phyloP scores from a whole-genome alignment of 2,797 vertebrate genomes.

The Poliocrania exsul region DNA sequence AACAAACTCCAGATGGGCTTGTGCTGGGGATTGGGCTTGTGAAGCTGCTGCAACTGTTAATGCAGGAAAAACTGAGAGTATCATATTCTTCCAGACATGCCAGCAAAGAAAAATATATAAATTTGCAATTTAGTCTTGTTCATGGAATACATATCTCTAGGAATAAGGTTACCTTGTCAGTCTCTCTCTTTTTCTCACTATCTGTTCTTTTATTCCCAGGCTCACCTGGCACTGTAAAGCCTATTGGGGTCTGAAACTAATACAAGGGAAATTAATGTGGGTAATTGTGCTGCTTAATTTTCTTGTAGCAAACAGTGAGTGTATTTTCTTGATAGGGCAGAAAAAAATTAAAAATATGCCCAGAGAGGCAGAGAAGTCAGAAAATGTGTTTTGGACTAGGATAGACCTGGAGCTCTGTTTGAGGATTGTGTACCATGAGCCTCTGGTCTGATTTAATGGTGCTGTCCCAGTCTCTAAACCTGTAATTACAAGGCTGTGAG shows the following conservation, averaged over 20 bases:
- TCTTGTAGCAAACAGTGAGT: not conserved
- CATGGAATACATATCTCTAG: rapidly evolving
- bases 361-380: not conserved
- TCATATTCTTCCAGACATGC: not conserved
- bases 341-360: rapidly evolving
- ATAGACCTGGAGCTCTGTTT: not conserved
- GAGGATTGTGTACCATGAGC: not conserved
- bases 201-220: not conserved
- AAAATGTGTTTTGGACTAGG: not conserved
- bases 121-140: not conserved
- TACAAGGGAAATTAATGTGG: not conserved
- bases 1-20: not conserved
- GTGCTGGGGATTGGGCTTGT: not conserved
- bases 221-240: not conserved
- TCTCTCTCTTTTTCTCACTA: not conserved
- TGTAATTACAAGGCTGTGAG: not conserved
- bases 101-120: not conserved
- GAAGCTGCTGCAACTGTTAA: not conserved
- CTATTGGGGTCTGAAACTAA: not conserved
- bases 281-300: not conserved
- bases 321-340: not conserved
- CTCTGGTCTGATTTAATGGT: not conserved
- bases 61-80: not conserved
- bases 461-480: not conserved
- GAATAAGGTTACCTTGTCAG: not conserved